Base-by-base conservation (phyloP, 2,797 vertebrate species). In the Orientallactaga sibirica region DNA sequence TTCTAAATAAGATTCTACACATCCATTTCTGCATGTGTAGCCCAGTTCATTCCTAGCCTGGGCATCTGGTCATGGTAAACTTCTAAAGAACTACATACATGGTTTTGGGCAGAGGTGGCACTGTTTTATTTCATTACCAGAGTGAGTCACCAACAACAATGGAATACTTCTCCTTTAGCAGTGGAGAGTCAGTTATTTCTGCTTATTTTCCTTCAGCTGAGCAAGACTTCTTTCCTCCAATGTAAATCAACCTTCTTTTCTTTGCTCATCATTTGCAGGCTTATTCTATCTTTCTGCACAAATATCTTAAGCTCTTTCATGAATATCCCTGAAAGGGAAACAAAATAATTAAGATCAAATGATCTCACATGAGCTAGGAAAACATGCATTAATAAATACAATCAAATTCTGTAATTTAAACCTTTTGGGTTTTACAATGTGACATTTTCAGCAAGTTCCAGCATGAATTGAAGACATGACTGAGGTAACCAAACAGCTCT, bases 261-360 rank as follows among this genome's bases (percentile, higher is more conserved):
- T 27, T 77, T 4, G 0, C 55, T 55, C 4, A 37, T 81, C 33
- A 81, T 58, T 70, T n/a, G 3, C 29, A 88, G 7, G 0, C 43
- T 20, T 4, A n/a, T 89, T 77, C 11, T 27, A 29, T 7, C 1
- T 43, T 55, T 8, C 22, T 92, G 37, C 33, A 81, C 61, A 95
- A 71, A 52, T 84, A 71, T 33, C 87, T 88, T n/a, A 78, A 52
- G n/a, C n/a, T 71, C 16, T 75, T 84, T 64, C 12, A 20, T 61
- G 43, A 16, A 48, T 78, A n/a, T 55, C 12, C 12, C 33, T 83
- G 52, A 90, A 14, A 85, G 43, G 25, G 33, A 94, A 92, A 93
- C 43, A 92, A 84, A 90, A 70, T 19, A 81, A 29, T 70, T 37
- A 62, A 19, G 11, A 85, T 93, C 75, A 58, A 90, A 16, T 82